Evolutionary conservation across 2,113 vertebrate genomes (phyloP), one percentile per base, ranked within the genome.

Genomic region (Sinocyclocheilus rhinocerous): DNA sequence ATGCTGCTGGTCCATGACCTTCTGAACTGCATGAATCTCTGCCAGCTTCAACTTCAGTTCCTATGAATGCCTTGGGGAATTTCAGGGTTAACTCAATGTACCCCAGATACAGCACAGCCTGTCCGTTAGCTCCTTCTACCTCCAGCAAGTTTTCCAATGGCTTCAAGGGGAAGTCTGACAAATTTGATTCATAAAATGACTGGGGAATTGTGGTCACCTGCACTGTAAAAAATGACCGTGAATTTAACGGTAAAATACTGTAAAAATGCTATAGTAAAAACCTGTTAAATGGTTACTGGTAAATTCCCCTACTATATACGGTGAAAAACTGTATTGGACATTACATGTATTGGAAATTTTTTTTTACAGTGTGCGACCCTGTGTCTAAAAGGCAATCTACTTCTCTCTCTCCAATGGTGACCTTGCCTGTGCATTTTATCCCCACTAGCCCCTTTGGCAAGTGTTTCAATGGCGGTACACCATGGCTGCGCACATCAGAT

Each of bases 111-210:
- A 61, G 80, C 12, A 69, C 36, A 42, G 59, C 18, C 59, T 63
- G 59, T 13, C 80, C 61, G n/a, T 65, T 67, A n/a, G 39, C 80
- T 24, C 61, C 59, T 67, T 82, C 63, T 15, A 82, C 61, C 20
- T 50, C 29, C 42, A 82, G 22, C 13, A 82, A 39, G 11, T 82
- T 29, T n/a, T 24, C 36, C 22, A 82, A 3, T 16, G 80, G 61
- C 6, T 69, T 20, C 29, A 82, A 15, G 5, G 22, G 80, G 1
- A 20, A 12, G 20, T 20, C 7, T 65, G 33, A 16, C 20, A 82
- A 24, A 65, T 67, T 10, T 11, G 4, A 12, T n/a, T 82, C 42
- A 67, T 69, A 69, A 48, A 82, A 82, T 22, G 80, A 82, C 12
- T 39, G 20, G 8, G 80, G 42, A 11, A 82, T n/a, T 16, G 52